Evolutionary conservation across 2,888 invertebrate genomes (phyloP).

Genomic region (Drosophila quinaria): DNA sequence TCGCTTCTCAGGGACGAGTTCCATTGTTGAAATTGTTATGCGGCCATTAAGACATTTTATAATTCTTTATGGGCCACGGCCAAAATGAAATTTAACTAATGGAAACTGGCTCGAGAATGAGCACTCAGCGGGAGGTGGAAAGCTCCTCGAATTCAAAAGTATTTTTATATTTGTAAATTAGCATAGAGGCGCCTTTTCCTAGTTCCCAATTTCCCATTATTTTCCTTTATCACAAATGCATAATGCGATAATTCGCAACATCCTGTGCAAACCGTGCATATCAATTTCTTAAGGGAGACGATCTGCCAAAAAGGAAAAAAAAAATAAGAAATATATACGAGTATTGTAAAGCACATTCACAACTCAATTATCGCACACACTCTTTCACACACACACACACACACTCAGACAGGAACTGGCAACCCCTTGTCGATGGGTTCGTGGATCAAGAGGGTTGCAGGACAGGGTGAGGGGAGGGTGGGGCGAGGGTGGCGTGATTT

Average conservation of each 20-base stretch:
- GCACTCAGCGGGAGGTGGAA: constrained; percentile 30
- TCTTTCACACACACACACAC: constrained; percentile 21
- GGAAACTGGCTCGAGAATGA: constrained; percentile 45
- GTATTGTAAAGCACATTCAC: constrained; percentile 64
- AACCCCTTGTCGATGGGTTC: constrained; percentile 54
- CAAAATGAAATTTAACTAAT: constrained; percentile 69
- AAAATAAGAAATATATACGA: constrained; percentile 4
- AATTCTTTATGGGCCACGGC: constrained; percentile 70
- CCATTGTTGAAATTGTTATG: constrained; percentile 80
- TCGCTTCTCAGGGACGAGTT: constrained; percentile 64
- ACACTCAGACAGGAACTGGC: constrained; percentile 22
- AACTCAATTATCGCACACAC: constrained; percentile 79
- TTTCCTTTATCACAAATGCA: constrained; percentile 56
- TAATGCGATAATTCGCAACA: constrained; percentile 74
- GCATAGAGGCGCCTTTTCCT: constrained; percentile 27
- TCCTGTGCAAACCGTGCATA: constrained; percentile 68
- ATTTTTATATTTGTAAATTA: constrained; percentile 51
- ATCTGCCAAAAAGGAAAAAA: constrained; percentile 22
- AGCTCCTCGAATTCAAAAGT: constrained; percentile 11
- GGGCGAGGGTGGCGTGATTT: constrained; percentile 75
- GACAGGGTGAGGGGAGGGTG: constrained; percentile 35
- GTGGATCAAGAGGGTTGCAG: constrained; percentile 21
- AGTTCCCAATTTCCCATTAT: constrained; percentile 27
- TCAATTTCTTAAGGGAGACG: constrained; percentile 66
- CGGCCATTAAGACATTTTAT: constrained; percentile 81